A percentile compares a stretch with the other conserved stretches of the same genome.
phyloP scores from a whole-genome alignment of 2,113 vertebrate species.

The Coptodon bakossiorum region DNA sequence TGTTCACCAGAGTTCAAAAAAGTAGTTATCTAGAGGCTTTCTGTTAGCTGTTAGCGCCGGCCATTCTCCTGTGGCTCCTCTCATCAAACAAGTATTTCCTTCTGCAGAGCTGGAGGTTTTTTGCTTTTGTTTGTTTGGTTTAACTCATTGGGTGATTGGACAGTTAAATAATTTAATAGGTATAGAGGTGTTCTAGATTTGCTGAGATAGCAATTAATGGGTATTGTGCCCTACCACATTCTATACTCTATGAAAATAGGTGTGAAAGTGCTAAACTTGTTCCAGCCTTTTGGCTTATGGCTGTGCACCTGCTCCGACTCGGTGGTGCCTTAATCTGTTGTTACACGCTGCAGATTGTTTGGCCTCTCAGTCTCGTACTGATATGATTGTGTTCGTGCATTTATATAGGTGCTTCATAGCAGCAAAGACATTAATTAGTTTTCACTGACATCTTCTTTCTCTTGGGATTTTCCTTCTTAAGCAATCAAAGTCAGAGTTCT shows the following conservation, averaged over 20 bases:
- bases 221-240: background rate
- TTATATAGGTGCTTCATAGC: background rate
- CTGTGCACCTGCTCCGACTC: slow-evolving; percentile 29
- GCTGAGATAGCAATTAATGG: background rate
- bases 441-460: background rate
- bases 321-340: background rate
- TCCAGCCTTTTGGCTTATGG: slow-evolving; percentile 9
- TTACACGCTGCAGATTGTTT: background rate
- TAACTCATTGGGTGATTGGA: background rate
- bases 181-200: background rate
- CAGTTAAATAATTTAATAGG: background rate
- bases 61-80: background rate
- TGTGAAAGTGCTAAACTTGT: slow-evolving; percentile 7
- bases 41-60: background rate
- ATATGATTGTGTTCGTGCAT: background rate
- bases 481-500: slow-evolving; percentile 28
- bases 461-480: background rate
- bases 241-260: background rate
- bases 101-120: background rate
- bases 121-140: background rate
- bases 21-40: background rate
- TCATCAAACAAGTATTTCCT: background rate
- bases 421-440: background rate
- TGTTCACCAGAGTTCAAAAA: background rate
- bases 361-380: background rate